phyloP scores from a whole-genome alignment of 2,113 vertebrate genomes.

The Misgurnus mizolepis region DNA sequence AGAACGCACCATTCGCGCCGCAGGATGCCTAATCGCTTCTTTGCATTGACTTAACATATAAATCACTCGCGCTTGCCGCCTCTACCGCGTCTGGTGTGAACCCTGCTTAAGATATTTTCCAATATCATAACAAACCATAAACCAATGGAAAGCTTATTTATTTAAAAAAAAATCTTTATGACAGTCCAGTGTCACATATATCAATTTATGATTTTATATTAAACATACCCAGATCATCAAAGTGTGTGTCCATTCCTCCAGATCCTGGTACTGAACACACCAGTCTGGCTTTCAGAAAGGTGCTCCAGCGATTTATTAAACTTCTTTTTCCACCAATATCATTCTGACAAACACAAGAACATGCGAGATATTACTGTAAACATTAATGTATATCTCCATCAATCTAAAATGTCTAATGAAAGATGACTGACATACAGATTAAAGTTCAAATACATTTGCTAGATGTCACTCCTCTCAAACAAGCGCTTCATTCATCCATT shows the following conservation, averaged over 20 bases:
- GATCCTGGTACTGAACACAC: slow-evolving; percentile 80
- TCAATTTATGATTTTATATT: background rate
- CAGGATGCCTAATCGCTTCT: no score
- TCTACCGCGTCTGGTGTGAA: no score
- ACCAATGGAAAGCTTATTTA: no score
- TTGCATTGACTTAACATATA: no score
- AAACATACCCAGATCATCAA: slow-evolving; percentile 78
- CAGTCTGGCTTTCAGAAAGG: slow-evolving; percentile 85
- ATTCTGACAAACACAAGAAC: slow-evolving; percentile 70
- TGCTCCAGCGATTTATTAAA: slow-evolving; percentile 89
- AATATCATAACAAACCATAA: no score
- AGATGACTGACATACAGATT: background rate
- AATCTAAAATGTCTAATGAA: background rate
- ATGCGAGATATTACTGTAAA: background rate
- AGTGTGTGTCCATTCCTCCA: slow-evolving; percentile 80
- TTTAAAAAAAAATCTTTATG: no score
- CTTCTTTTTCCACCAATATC: slow-evolving; percentile 81
- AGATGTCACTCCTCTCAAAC: slow-evolving; percentile 18
- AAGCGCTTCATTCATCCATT: slow-evolving; percentile 31
- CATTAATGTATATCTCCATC: background rate
- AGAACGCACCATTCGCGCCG: no score
- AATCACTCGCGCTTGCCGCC: no score
- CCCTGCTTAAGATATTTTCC: no score
- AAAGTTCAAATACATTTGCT: background rate
- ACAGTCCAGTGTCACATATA: no score